Conservation (phyloP, 2,113 vertebrate species). For the Hypanus sabinus region DNA sequence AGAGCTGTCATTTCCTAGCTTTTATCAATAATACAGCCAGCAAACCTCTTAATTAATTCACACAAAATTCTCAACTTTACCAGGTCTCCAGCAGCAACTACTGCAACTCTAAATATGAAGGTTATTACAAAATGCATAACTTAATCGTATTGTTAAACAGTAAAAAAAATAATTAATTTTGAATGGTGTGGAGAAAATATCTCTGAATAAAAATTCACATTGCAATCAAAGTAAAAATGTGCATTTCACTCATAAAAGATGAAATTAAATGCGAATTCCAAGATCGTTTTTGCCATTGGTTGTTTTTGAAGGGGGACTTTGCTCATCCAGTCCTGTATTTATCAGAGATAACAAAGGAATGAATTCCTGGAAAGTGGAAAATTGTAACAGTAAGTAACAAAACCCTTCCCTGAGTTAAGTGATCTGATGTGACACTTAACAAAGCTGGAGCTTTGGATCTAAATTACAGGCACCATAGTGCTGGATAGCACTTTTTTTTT, state of each 20-base stretch:
- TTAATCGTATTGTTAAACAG: too few relatives aligned
- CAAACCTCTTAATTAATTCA: not conserved
- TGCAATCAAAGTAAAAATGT: too few relatives aligned
- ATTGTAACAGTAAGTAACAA: slow-evolving; percentile 8
- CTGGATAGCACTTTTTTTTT: too few relatives aligned
- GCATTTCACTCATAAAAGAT: too few relatives aligned
- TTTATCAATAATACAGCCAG: not conserved
- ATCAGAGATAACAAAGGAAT: not conserved
- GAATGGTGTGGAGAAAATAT: too few relatives aligned
- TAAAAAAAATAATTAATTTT: too few relatives aligned
- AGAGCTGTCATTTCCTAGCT: not conserved
- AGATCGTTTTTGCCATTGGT: not conserved
- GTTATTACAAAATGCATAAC: too few relatives aligned
- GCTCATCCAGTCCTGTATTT: slow-evolving; percentile 5
- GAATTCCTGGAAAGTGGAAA: not conserved
- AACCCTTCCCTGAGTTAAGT: not conserved
- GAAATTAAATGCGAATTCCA: not conserved
- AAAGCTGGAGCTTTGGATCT: not conserved
- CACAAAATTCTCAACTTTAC: not conserved
- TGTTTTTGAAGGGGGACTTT: not conserved
- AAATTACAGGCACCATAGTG: too few relatives aligned
- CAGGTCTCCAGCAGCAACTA: not conserved
- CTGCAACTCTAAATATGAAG: not conserved
- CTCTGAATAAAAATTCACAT: too few relatives aligned
- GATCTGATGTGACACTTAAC: not conserved